Base-by-base conservation (phyloP, 2,113 vertebrate species). In the Brachionichthys hirsutus region DNA sequence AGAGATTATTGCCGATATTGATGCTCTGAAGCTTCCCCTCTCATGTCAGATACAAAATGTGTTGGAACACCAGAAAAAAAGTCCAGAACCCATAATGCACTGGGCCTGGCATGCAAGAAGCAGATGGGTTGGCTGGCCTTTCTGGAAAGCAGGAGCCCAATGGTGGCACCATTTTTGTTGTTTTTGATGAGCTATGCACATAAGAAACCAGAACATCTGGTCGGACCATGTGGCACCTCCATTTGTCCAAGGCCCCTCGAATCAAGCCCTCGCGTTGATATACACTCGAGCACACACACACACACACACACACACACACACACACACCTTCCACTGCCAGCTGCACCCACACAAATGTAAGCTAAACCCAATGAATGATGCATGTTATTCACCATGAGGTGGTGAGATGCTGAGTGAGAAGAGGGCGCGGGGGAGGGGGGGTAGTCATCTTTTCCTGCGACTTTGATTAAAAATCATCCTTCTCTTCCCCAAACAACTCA, bases 391-490 rank as follows among this genome's bases (percentile, higher is more conserved):
- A 58, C 53, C 43, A 61, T 14, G 36, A 53, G 60, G 63, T 68
- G 67, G 63, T 54, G 80, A 60, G 57, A 67, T 50, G 54, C 47
- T n/a, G 53, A 62, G 43, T 58, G 68, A 54, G 48, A 42, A 19
- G 63, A 38, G 22, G 45, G 60, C 40, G 47, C 38, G 48, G 54
- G 50, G 36, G 54, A 45, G 54, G 52, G 57, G 62, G 46, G 70
- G 16, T 16, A 45, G 41, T 65, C 69, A 66, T 82, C 70, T 70
- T 70, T 78, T 70, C 85, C 92, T 88, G 86, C 77, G 81, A 87
- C 93, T 93, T 92, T 93, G 92, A 95, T 95, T 94, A 93, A 94
- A 94, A 95, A 90, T 77, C 92, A 85, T 71, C 84, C 75, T 70
- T 50, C 67, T 73, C 80, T 77, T 69, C 62, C 64, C 55, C 48